A percentile compares a stretch with the other conserved stretches of the same genome.
Conservation (phyloP, 2,888 invertebrate genomes). For the Tanytarsus gracilentus region DNA sequence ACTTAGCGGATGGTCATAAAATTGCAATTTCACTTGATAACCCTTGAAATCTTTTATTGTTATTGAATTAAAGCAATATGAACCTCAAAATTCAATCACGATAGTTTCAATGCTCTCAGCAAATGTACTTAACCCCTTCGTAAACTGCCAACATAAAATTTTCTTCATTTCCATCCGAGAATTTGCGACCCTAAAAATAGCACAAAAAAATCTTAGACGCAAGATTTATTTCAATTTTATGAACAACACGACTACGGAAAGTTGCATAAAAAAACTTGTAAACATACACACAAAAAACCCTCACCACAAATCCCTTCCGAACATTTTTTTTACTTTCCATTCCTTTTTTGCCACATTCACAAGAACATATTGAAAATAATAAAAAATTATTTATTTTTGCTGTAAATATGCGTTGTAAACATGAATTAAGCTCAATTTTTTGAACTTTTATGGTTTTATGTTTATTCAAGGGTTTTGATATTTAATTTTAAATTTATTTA, state of each 20-base stretch:
- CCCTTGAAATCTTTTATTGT: no score
- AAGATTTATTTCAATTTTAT: slow-evolving; percentile 13
- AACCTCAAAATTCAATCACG: no score
- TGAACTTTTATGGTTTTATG: background rate
- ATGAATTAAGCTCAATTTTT: background rate
- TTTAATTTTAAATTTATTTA: background rate
- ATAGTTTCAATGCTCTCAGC: no score
- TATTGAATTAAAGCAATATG: no score
- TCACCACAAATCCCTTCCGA: background rate
- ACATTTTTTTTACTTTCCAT: background rate
- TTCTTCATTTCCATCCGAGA: background rate
- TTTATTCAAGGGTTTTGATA: background rate
- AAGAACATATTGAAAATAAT: no score
- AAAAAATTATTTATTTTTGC: background rate
- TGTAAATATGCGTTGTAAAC: background rate
- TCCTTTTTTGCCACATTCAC: no score
- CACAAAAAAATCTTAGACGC: background rate
- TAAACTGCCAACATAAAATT: slow-evolving; percentile 12
- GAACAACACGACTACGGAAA: background rate
- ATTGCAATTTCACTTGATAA: no score
- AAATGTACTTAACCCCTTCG: no score
- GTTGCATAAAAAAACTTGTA: background rate
- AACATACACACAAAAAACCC: background rate
- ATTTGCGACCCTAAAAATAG: background rate
- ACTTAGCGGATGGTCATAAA: no score